phyloP scores from a whole-genome alignment of 2,888 invertebrate genomes.

The Dasysyrphus tricinctus region DNA sequence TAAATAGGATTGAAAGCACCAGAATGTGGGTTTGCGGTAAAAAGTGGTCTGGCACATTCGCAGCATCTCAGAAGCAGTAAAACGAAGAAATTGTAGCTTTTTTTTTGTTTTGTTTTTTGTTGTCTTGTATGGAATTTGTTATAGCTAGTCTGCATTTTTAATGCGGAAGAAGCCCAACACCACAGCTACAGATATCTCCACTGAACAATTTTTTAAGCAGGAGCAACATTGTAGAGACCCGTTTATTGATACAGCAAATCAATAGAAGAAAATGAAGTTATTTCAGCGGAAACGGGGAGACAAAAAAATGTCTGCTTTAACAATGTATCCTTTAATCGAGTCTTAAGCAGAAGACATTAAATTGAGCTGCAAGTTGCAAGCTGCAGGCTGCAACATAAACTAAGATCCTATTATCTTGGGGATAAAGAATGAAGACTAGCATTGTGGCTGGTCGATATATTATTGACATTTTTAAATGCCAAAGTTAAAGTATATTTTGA shows the following conservation, averaged over 20 bases:
- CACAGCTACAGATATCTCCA: neutral
- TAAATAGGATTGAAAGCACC: slow-evolving; percentile 55
- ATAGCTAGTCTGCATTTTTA: slow-evolving; percentile 51
- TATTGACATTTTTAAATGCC: too few relatives aligned
- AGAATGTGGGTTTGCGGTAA: slow-evolving; percentile 42
- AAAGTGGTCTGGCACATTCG: slow-evolving; percentile 25
- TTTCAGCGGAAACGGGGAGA: neutral
- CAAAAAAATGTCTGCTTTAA: slow-evolving; percentile 14
- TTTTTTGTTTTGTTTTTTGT: neutral
- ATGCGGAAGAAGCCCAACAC: slow-evolving; percentile 53
- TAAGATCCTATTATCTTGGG: too few relatives aligned
- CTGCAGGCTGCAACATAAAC: too few relatives aligned
- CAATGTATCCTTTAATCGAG: slow-evolving; percentile 21
- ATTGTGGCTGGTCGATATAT: too few relatives aligned
- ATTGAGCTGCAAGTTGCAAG: neutral
- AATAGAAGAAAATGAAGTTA: slow-evolving; percentile 37
- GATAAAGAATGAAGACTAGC: too few relatives aligned
- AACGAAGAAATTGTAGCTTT: neutral
- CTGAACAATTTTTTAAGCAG: slow-evolving; percentile 3
- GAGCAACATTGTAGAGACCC: slow-evolving; percentile 10
- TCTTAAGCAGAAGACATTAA: slow-evolving; percentile 26
- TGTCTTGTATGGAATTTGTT: slow-evolving; percentile 59
- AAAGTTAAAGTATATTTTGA: too few relatives aligned
- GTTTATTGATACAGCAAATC: slow-evolving; percentile 11
- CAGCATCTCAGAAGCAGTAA: neutral